phyloP scores from a whole-genome alignment of 2,113 vertebrate genomes.

The Crotophaga sulcirostris region DNA sequence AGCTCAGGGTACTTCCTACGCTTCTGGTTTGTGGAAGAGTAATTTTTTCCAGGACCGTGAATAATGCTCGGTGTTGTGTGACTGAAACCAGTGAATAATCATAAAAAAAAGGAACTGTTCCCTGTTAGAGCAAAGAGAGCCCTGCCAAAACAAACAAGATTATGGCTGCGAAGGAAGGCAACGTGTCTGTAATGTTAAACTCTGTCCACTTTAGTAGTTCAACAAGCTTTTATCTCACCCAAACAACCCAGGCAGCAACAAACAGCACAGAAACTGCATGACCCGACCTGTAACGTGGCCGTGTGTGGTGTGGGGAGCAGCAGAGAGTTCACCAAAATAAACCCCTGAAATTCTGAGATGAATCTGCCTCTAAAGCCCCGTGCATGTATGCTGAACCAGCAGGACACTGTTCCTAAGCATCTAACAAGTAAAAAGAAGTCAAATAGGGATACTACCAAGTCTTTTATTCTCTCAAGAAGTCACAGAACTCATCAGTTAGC shows the following conservation, averaged over 20 bases:
- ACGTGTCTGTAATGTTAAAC: conserved; percentile 67
- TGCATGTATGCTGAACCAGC: neutral
- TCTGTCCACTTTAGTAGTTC: conserved; percentile 55
- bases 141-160: conserved; percentile 63
- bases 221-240: conserved; percentile 54
- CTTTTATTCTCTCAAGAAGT: neutral
- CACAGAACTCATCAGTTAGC: neutral
- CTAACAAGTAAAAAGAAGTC: neutral
- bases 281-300: rapidly evolving
- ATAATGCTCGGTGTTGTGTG: conserved; percentile 43
- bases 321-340: neutral
- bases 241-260: neutral
- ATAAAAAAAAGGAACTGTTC: conserved; percentile 47
- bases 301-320: neutral
- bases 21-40: conserved; percentile 25
- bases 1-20: neutral
- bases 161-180: conserved; percentile 62
- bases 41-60: conserved; percentile 62
- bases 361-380: neutral
- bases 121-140: neutral
- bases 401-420: neutral
- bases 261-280: neutral
- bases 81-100: conserved; percentile 57
- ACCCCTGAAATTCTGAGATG: neutral
- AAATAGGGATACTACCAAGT: neutral